phyloP scores from a whole-genome alignment of 1,140 invertebrate species.

The Eulimnadia texana region DNA sequence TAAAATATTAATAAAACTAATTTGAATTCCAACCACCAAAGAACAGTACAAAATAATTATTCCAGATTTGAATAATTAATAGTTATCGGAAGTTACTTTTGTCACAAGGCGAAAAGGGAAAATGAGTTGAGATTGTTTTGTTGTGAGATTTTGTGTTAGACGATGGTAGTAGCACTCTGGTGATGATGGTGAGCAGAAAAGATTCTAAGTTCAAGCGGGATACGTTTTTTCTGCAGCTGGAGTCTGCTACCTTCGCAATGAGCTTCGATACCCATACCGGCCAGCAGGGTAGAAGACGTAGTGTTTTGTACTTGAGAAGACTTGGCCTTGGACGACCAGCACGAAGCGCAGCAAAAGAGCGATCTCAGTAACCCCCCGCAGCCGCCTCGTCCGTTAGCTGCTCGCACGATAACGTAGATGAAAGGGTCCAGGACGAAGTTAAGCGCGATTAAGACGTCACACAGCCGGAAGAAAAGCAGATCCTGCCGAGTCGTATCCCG shows the following conservation, averaged over 20 bases:
- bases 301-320: background rate
- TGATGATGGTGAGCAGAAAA: no score
- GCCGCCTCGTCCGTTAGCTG: constrained; percentile 19
- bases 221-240: no score
- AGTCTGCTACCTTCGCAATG: background rate
- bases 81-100: no score
- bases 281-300: background rate
- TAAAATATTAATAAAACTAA: no score
- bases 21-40: no score
- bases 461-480: constrained; percentile 37
- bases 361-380: background rate
- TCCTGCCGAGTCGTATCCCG: constrained; percentile 24
- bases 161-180: no score
- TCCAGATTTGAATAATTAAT: no score
- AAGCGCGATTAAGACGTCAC: constrained; percentile 58
- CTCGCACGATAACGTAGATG: constrained; percentile 56
- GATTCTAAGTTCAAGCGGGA: no score
- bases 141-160: no score
- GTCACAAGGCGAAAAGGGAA: no score
- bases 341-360: background rate
- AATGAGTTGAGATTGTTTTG: no score
- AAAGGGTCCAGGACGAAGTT: constrained; percentile 70
- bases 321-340: background rate
- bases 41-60: no score
- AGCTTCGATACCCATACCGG: background rate